A percentile compares a stretch with the other conserved stretches of the same genome.
Conservation (phyloP, 2,888 invertebrate genomes). For the Argyresthia albistria region DNA sequence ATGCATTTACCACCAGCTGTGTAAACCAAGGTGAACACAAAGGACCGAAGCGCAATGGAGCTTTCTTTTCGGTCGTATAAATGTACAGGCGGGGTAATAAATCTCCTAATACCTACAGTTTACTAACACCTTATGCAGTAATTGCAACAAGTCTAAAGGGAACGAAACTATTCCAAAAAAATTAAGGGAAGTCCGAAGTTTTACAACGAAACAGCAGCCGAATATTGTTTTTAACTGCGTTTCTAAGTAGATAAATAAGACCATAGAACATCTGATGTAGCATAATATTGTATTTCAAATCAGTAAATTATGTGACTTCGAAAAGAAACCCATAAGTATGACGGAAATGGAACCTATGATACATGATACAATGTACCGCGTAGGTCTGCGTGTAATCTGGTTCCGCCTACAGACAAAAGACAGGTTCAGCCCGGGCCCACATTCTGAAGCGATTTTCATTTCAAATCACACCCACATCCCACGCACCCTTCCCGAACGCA, state of each 20-base stretch:
- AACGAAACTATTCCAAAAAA: too few species aligned
- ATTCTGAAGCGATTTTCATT: constrained; percentile 57
- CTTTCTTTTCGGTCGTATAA: not conserved
- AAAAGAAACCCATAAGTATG: not conserved
- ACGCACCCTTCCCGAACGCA: constrained; percentile 42
- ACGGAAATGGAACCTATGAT: constrained; percentile 13
- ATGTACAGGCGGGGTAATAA: too few species aligned
- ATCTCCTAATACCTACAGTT: too few species aligned
- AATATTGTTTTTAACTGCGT: too few species aligned
- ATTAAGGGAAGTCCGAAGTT: too few species aligned
- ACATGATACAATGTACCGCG: constrained; percentile 18
- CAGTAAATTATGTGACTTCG: too few species aligned
- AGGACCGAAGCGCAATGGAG: not conserved
- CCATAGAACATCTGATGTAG: too few species aligned
- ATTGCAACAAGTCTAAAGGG: too few species aligned
- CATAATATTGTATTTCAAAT: too few species aligned
- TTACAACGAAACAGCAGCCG: too few species aligned
- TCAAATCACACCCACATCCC: constrained; percentile 51
- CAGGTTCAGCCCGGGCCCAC: constrained; percentile 37
- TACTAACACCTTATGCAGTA: too few species aligned
- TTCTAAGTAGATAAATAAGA: too few species aligned
- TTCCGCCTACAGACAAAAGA: constrained; percentile 43
- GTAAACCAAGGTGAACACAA: not conserved
- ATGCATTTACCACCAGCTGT: not conserved
- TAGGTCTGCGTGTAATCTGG: constrained; percentile 27